Percentiles rank a stretch among this genome's conserved stretches.
Conservation (phyloP, 2,797 vertebrate species). For the Cossypha dichroa region DNA sequence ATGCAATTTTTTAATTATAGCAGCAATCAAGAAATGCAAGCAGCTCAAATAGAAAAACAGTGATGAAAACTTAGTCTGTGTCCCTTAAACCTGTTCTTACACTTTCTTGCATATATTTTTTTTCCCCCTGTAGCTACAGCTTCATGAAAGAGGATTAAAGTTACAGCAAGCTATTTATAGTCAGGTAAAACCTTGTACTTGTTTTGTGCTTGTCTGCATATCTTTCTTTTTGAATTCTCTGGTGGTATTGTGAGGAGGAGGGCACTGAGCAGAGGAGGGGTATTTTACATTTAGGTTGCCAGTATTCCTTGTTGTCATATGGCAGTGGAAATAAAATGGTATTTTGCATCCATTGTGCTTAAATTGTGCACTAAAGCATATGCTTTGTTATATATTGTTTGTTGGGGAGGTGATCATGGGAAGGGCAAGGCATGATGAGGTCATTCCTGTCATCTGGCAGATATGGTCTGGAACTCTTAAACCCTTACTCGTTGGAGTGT, state of each 20-base stretch:
- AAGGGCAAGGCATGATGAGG: no score
- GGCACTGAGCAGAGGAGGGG: not conserved
- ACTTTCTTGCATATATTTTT: not conserved
- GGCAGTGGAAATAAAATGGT: not conserved
- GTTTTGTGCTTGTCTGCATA: not conserved
- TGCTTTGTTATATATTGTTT: not conserved
- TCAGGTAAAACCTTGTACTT: slow-evolving; percentile 81
- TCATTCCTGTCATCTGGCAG: not conserved
- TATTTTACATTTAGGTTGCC: not conserved
- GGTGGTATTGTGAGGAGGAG: not conserved
- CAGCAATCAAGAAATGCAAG: not conserved
- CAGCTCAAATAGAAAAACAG: not conserved
- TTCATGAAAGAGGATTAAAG: slow-evolving; percentile 94
- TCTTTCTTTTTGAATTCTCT: not conserved
- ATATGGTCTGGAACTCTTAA: not conserved
- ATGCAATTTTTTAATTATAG: not conserved
- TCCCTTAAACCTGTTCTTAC: not conserved
- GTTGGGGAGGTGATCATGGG: not conserved
- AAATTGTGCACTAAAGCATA: not conserved
- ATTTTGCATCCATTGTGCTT: not conserved
- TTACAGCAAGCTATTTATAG: slow-evolving; percentile 91
- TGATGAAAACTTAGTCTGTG: not conserved
- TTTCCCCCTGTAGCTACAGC: slow-evolving; percentile 82
- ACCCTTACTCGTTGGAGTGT: not conserved
- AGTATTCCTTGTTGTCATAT: accelerated